Base-by-base conservation (phyloP, 2,113 vertebrate genomes). In the Cebus imitator region DNA sequence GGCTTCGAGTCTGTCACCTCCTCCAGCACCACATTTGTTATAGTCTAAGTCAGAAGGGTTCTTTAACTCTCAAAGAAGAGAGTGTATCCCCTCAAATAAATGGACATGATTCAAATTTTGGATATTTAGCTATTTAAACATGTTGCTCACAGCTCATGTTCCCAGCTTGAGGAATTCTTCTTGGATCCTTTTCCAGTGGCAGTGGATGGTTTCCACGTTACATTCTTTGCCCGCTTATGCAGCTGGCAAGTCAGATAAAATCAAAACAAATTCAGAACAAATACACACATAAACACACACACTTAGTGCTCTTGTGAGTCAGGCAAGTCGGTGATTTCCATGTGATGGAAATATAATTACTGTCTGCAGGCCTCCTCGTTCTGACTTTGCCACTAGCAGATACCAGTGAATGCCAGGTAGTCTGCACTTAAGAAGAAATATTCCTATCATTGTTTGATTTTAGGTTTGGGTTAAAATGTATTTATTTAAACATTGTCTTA, bases 91-190 rank as follows among this genome's bases (percentile, higher is more conserved):
- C 93, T 30, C 37, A 95, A 92, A 96, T 78, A 94, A 96, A 94
- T 30, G 97, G 90, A 50, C 79, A 37, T 85, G 94, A 97, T 76
- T 96, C 81, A 97, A 95, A 97, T 93, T 97, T 73, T 90, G 91
- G 90, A 78, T 32, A 90, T 95, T 79, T 17, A 85, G 96, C 92
- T 83, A 91, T 95, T 98, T 89, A 95, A 96, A 97, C 96, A 96
- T 92, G 80, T 95, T 95, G 91, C 91, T 98, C 96, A 90, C 95
- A 97, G 97, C 76, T 37, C 72, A 91, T 96, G 96, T 43, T 93
- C 92, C 50, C 87, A 90, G 78, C 45, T 84, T 94, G 70, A 70
- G 95, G 90, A 76, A 93, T 97, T 97, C 95, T 88, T 86, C 82
- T 61, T 96, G 96, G 95, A 86, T 90, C 64, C 80, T 94, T 88